A percentile compares a stretch with the other conserved stretches of the same genome.
phyloP scores from a whole-genome alignment of 2,888 invertebrate species.

The Leptopilina myrica region DNA sequence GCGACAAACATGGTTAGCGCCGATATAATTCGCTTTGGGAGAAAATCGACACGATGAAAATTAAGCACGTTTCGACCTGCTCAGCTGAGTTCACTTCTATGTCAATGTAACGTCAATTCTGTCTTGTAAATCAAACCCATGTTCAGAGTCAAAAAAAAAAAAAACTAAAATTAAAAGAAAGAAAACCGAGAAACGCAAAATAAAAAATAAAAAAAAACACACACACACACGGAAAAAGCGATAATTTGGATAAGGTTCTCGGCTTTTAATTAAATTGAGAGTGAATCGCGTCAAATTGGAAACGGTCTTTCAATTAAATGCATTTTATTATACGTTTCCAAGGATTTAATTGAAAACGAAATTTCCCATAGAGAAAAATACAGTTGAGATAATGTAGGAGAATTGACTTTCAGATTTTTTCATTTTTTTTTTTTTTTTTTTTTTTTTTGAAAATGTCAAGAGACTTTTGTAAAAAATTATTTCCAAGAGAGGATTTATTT shows the following conservation, averaged over 20 bases:
- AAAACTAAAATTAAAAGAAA: not conserved
- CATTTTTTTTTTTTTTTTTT: no score
- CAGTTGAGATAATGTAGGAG: not conserved
- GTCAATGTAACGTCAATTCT: not conserved
- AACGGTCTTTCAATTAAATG: slow-evolving; percentile 13
- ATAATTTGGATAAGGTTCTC: slow-evolving; percentile 4
- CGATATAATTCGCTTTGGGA: slow-evolving; percentile 47
- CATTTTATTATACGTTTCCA: slow-evolving; percentile 5
- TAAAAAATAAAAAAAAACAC: not conserved
- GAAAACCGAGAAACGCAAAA: no score
- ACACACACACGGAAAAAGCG: not conserved
- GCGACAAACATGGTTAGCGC: slow-evolving; percentile 52
- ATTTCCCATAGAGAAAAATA: slow-evolving; percentile 2
- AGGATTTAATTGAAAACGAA: slow-evolving; percentile 13
- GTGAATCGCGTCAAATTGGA: slow-evolving; percentile 8
- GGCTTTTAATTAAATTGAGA: slow-evolving; percentile 11
- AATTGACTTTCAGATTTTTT: not conserved
- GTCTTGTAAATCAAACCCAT: not conserved
- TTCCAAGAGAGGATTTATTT: no score
- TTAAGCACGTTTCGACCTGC: slow-evolving; percentile 27
- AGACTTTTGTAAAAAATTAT: no score
- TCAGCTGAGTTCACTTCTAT: slow-evolving; percentile 18
- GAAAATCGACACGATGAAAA: slow-evolving; percentile 40
- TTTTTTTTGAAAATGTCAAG: no score
- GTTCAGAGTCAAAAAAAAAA: not conserved